Evolutionary conservation across 37 sponge, comb jelly and placozoan species (phyloP).

Genomic region (Aplysina aerophoba): DNA sequence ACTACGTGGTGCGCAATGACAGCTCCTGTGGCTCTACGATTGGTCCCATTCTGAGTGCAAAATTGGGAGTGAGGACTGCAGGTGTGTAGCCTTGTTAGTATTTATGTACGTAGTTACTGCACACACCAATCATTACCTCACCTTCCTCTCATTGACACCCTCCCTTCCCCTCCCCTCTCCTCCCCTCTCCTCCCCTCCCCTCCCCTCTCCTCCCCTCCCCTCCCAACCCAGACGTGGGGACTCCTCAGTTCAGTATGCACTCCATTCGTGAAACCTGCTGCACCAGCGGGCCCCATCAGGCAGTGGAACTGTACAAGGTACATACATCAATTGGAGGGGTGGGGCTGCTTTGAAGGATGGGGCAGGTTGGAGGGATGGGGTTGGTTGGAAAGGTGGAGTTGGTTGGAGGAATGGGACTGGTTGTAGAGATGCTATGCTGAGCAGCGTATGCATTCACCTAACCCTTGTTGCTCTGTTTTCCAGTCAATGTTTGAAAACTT

Average conservation of each 20-base stretch:
- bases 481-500: slow-evolving; percentile 7
- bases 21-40: slow-evolving; percentile 94
- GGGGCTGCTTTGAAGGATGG: neutral
- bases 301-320: slow-evolving; percentile 74
- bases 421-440: neutral
- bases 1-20: slow-evolving; percentile 93
- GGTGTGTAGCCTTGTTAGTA: slow-evolving; percentile 20
- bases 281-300: slow-evolving; percentile 77
- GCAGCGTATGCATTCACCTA: neutral
- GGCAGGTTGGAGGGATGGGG: neutral
- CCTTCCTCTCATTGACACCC: neutral
- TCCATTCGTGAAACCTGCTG: slow-evolving; percentile 95
- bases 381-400: neutral
- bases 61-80: slow-evolving; percentile 89
- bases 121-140: too few species aligned
- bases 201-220: too few species aligned
- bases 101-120: neutral
- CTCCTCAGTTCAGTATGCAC: slow-evolving; percentile 95
- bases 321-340: neutral
- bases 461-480: neutral
- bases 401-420: neutral
- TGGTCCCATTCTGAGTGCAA: slow-evolving; percentile 91
- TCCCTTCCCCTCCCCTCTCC: neutral
- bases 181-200: neutral
- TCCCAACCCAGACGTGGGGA: slow-evolving; percentile 71